Evolutionary conservation across 2,888 invertebrate genomes (phyloP).

Genomic region (Pecten maximus): DNA sequence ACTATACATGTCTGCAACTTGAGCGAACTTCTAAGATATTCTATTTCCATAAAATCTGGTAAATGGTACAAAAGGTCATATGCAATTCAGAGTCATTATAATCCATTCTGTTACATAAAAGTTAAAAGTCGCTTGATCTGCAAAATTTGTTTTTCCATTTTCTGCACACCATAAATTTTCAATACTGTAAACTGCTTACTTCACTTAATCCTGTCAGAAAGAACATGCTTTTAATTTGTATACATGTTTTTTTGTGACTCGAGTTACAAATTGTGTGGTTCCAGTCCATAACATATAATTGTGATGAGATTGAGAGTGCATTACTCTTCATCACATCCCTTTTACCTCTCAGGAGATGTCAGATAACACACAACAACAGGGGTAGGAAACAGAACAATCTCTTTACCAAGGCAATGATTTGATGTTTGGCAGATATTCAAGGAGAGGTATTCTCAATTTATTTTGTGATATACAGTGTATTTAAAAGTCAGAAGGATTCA

Average conservation of each 20-base stretch:
- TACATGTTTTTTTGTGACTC: not conserved
- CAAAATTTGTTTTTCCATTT: not conserved
- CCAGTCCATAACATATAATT: constrained; percentile 15
- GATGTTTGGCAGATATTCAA: constrained; percentile 21
- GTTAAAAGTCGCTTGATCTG: not conserved
- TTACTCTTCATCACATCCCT: not conserved
- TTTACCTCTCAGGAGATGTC: not conserved
- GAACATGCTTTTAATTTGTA: not conserved
- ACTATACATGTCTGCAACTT: too few species aligned
- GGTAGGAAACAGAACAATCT: not conserved
- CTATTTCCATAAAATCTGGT: not conserved
- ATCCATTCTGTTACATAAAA: not conserved
- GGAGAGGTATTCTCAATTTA: not conserved
- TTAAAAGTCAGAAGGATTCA: not conserved
- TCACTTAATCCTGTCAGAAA: not conserved
- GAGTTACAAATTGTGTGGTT: not conserved
- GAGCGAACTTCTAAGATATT: not conserved
- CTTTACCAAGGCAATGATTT: not conserved
- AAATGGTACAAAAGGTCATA: too few species aligned
- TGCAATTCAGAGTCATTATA: not conserved
- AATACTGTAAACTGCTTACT: not conserved
- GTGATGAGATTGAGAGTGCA: not conserved
- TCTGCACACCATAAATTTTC: not conserved
- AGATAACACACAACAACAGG: not conserved
- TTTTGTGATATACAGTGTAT: not conserved